These are phyloP conservation scores for Xanthia togata DNA, from an alignment of 2,888 invertebrate genomes.

Conservation along the genomic window DNA sequence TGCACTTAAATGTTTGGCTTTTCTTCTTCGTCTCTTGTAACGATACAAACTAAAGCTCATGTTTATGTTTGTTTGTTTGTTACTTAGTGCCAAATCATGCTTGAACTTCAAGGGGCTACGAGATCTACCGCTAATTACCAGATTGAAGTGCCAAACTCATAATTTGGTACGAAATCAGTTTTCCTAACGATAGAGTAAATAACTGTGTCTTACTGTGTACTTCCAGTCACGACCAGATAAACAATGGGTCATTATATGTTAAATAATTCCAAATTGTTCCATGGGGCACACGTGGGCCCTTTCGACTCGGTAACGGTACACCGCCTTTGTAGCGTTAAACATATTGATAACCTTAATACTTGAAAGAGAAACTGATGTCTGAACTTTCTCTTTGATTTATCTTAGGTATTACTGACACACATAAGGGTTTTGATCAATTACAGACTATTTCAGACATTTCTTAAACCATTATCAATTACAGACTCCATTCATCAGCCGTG, in stretches of 20 bases:
- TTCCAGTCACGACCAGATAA: slow-evolving; percentile 1
- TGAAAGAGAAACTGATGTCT: slow-evolving; percentile 30
- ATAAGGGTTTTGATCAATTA: slow-evolving; percentile 14
- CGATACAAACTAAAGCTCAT: not conserved
- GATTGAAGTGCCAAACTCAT: not conserved
- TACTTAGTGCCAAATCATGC: not conserved
- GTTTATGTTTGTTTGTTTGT: not conserved
- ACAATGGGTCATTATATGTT: slow-evolving; percentile 55
- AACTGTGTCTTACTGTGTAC: slow-evolving; percentile 18
- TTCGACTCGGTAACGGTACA: slow-evolving; percentile 43
- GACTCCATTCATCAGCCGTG: not conserved
- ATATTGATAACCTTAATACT: slow-evolving; percentile 49
- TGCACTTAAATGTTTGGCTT: not conserved
- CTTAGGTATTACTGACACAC: slow-evolving; percentile 10
- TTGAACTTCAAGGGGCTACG: not conserved
- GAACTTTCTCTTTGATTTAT: slow-evolving; percentile 49
- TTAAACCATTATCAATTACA: slow-evolving; percentile 18
- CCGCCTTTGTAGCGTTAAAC: slow-evolving; percentile 25
- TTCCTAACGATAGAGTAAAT: not conserved
- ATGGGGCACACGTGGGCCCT: slow-evolving; percentile 20
- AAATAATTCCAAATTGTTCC: slow-evolving; percentile 49
- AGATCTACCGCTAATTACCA: not conserved
- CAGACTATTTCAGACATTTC: too few relatives aligned
- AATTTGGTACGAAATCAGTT: not conserved
- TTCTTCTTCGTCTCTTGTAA: not conserved